Conservation (phyloP, 2,797 vertebrate genomes). For the Gymnothorax javanicus region DNA sequence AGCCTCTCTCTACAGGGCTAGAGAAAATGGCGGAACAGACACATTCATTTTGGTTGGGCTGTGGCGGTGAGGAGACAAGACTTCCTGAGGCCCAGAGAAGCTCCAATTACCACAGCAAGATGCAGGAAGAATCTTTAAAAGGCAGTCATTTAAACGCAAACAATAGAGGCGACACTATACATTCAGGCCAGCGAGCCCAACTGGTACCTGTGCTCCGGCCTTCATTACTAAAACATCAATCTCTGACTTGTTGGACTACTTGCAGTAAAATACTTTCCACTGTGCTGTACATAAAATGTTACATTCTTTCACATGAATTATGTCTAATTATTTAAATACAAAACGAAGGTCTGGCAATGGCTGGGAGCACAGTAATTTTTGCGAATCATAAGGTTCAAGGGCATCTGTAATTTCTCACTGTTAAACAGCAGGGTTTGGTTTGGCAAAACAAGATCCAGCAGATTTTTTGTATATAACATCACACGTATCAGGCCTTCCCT, state of each 20-base stretch:
- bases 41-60: neutral
- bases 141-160: constrained; percentile 10
- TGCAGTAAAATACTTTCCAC: neutral
- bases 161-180: neutral
- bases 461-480: neutral
- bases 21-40: neutral
- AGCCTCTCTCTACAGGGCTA: constrained; percentile 7
- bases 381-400: too few species aligned
- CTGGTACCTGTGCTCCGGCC: neutral
- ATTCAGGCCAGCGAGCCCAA: neutral
- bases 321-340: neutral
- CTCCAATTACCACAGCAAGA: constrained; percentile 11
- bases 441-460: too few species aligned
- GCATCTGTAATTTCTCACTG: too few species aligned
- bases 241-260: neutral
- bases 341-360: neutral
- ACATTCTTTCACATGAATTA: neutral
- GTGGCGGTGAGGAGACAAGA: neutral
- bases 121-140: neutral
- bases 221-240: neutral
- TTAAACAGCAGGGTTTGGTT: neutral
- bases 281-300: neutral
- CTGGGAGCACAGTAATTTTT: neutral
- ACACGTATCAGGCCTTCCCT: neutral
- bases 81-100: neutral